These are phyloP conservation scores for Steromphala cineraria DNA, from an alignment of 2,888 invertebrate species.

Conservation along the genomic window DNA sequence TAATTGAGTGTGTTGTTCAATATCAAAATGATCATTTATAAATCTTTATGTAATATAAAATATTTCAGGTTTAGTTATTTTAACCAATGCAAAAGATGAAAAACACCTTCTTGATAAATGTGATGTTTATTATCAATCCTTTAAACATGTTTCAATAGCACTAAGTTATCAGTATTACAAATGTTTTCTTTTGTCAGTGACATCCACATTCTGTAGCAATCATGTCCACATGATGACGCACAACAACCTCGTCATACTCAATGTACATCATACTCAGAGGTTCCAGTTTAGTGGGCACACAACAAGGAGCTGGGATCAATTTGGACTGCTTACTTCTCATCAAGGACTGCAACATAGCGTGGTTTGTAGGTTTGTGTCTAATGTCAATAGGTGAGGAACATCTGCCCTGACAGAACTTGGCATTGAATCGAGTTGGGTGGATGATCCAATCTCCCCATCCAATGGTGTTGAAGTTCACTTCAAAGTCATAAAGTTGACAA, in stretches of 20 bases:
- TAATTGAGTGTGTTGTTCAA: too few species aligned
- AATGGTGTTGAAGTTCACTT: conserved; percentile 68
- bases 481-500: conserved; percentile 61
- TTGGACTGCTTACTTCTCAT: conserved; percentile 63
- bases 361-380: conserved; percentile 68
- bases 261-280: conserved; percentile 73
- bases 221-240: conserved; percentile 72
- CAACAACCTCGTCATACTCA: conserved; percentile 70
- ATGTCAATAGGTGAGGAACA: conserved; percentile 65
- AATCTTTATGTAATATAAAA: too few species aligned
- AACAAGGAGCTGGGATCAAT: conserved; percentile 65
- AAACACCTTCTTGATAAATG: too few species aligned
- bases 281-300: conserved; percentile 68
- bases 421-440: conserved; percentile 70
- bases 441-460: conserved; percentile 73
- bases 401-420: conserved; percentile 65
- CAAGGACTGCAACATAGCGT: conserved; percentile 72
- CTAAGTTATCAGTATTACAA: too few species aligned
- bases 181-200: conserved; percentile 40
- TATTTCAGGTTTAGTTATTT: too few species aligned
- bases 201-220: conserved; percentile 71
- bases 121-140: too few species aligned
- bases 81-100: too few species aligned
- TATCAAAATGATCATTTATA: too few species aligned
- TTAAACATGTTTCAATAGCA: too few species aligned